A percentile compares a stretch with the other conserved stretches of the same genome.
Evolutionary conservation across 2,113 vertebrate species (phyloP).

Genomic region (Corythaeola cristata): DNA sequence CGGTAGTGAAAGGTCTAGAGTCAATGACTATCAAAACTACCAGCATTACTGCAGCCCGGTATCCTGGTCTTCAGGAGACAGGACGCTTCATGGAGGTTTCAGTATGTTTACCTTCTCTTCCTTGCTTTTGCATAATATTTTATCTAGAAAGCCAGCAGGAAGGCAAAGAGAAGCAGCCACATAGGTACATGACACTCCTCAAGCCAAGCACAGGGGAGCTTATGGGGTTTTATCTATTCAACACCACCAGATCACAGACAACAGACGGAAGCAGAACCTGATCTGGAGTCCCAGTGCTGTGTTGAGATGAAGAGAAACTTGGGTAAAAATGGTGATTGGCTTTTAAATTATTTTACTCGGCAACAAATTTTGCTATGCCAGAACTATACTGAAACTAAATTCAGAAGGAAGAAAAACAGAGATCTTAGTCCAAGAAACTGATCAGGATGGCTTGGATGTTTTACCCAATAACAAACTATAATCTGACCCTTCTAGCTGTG

Average conservation of each 20-base stretch:
- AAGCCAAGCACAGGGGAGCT: not conserved
- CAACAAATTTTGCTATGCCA: not conserved
- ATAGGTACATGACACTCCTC: accelerated
- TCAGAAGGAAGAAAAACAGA: not conserved
- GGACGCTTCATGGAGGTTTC: not conserved
- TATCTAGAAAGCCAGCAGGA: not conserved
- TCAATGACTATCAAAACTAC: not conserved
- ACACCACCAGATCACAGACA: not conserved
- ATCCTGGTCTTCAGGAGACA: not conserved
- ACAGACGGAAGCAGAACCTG: not conserved
- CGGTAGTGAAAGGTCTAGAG: not conserved
- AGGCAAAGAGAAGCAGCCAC: not conserved
- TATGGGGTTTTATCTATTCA: not conserved
- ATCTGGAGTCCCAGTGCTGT: not conserved
- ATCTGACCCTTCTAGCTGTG: not conserved
- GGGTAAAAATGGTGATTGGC: not conserved
- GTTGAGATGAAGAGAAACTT: not conserved
- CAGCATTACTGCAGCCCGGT: not conserved
- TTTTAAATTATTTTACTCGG: not conserved
- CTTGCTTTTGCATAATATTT: not conserved
- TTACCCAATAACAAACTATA: not conserved
- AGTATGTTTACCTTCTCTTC: not conserved
- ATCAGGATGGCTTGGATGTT: not conserved
- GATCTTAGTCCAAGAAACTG: not conserved
- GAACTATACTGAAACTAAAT: not conserved